Evolutionary conservation across 2,888 invertebrate genomes (phyloP), one percentile per base, ranked within the genome.

Genomic region (Microctonus aethiopoides): DNA sequence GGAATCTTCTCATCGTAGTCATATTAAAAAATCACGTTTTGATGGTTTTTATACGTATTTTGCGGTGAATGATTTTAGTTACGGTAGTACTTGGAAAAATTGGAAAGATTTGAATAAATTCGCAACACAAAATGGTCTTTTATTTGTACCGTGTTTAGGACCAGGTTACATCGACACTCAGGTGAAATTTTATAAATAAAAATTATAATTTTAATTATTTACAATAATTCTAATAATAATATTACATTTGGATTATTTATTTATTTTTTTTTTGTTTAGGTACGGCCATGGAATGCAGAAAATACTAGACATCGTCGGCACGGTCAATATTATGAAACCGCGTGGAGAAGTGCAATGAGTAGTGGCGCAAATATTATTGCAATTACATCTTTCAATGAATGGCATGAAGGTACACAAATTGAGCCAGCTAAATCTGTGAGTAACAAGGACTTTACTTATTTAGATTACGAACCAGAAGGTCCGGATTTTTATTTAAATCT

Each of bases 401-500:
- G 93, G 92, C 91, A 91, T 76, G 92, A 92, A 83, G 93, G 93
- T 5, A 92, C 92, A 10, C 93, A 93, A 86, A 92, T 93, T 67
- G 93, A 93, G 82, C 91, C 92, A 51, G 92, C 91, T 0, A 83
- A 88, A 20, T 82, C 88, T 1, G 88, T 88, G 69, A 81, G 79
- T 32, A 82, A 80, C 59, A 78, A 82, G 13, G 81, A 81, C 22
- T 88, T 86, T 75, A 85, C 84, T 0, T 91, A 91, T 78, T 79
- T 88, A 34, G 91, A 92, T 79, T 92, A 92, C 80, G 88, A 88
- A 79, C 91, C 91, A 0, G 89, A 91, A 63, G 88, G 89, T 0
- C 87, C 90, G 20, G 87, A 89, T 74, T 92, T 89, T 81, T 93
- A 92, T 84, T 83, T 92, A 63, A 89, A 90, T 79, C 84, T 92